Conservation (phyloP, 2,888 invertebrate genomes). For the Heliconius ismenius region DNA sequence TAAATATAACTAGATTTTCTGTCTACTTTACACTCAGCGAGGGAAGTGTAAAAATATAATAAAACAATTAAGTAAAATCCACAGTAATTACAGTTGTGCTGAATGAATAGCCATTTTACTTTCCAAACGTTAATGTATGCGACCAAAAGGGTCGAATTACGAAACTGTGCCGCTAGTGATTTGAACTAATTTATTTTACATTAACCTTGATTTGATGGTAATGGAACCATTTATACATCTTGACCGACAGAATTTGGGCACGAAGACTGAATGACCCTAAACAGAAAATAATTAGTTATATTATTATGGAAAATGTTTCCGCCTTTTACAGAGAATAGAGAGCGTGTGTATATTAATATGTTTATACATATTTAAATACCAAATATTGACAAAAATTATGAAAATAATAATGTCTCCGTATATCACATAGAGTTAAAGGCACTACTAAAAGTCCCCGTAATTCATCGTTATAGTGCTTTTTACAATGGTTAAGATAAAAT, state of each 20-base stretch:
- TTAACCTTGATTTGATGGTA: conserved; percentile 26
- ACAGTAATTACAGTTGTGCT: neutral
- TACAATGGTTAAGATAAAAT: neutral
- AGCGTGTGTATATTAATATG: neutral
- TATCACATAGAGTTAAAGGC: too few relatives aligned
- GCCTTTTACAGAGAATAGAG: neutral
- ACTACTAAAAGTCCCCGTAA: neutral
- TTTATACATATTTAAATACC: neutral
- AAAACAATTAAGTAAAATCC: neutral
- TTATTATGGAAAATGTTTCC: neutral
- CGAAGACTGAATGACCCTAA: conserved; percentile 1
- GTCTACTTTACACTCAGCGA: too few relatives aligned
- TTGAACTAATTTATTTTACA: conserved; percentile 18
- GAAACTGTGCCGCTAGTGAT: conserved; percentile 16
- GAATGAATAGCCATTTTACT: neutral
- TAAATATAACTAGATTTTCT: neutral
- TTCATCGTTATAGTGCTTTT: neutral
- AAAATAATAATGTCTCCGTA: too few relatives aligned
- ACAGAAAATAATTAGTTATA: neutral
- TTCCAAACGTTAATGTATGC: conserved; percentile 1
- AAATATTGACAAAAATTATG: neutral
- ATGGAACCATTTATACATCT: conserved; percentile 20
- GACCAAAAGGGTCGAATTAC: conserved; percentile 4
- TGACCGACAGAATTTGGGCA: neutral
- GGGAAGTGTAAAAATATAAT: neutral